These are phyloP conservation scores for Dyspetes luteomarginatus DNA, from an alignment of 2,888 invertebrate genomes.

Conservation along the genomic window DNA sequence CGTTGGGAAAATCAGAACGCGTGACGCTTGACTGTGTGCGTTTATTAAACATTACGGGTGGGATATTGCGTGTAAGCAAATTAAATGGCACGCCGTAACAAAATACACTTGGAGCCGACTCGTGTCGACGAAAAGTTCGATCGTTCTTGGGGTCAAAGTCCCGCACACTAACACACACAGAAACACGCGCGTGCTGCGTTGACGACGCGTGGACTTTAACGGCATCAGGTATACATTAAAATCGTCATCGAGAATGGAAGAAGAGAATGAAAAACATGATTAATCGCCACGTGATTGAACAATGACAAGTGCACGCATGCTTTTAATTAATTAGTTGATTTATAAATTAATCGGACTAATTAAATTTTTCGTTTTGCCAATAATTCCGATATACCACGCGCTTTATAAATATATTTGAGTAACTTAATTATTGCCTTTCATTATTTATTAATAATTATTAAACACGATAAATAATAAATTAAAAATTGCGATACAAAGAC, in stretches of 20 bases:
- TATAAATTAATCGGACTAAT: background rate
- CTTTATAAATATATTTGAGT: too few species aligned
- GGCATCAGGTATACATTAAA: background rate
- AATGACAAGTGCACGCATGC: background rate
- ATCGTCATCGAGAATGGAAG: background rate
- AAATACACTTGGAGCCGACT: background rate
- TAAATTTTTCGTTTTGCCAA: too few species aligned
- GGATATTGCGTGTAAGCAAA: conserved; percentile 1
- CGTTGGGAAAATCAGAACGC: background rate
- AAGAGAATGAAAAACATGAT: too few species aligned
- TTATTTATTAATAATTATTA: background rate
- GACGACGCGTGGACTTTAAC: conserved; percentile 1
- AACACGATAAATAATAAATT: background rate
- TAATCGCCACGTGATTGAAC: background rate
- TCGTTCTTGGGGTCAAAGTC: conserved; percentile 35
- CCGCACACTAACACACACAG: too few species aligned
- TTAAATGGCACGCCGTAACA: background rate
- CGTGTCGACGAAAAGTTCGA: conserved; percentile 16
- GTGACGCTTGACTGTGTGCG: conserved; percentile 3
- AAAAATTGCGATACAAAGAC: too few species aligned
- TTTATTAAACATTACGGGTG: background rate
- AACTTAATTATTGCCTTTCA: background rate
- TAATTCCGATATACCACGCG: too few species aligned
- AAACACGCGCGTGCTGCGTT: background rate
- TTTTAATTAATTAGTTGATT: background rate